A percentile compares a stretch with the other conserved stretches of the same genome.
phyloP scores from a whole-genome alignment of 1,140 invertebrate genomes.

The Calosoma granatense region DNA sequence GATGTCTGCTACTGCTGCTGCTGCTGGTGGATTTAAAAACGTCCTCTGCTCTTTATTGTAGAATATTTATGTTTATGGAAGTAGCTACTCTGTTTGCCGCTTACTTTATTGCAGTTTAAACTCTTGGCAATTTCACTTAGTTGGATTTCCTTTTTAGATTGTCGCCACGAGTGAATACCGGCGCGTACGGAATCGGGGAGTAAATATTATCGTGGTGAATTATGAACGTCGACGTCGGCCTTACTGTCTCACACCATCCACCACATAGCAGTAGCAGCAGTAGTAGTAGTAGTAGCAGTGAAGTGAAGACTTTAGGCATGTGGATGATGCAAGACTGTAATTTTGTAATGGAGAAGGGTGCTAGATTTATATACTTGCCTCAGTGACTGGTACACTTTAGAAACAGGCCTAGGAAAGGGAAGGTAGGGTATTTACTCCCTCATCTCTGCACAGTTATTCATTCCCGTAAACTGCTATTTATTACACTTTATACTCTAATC shows the following conservation, averaged over 20 bases:
- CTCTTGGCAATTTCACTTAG: slow-evolving; percentile 3
- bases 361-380: not conserved
- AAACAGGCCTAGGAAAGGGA: not conserved
- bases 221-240: not conserved
- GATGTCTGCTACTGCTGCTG: too few relatives aligned
- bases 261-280: too few relatives aligned
- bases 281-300: too few relatives aligned
- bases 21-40: not conserved
- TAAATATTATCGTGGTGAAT: not conserved
- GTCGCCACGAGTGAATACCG: not conserved
- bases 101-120: slow-evolving; percentile 1
- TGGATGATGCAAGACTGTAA: slow-evolving; percentile 1
- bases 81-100: not conserved
- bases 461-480: not conserved
- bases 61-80: not conserved
- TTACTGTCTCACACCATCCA: too few relatives aligned
- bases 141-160: not conserved
- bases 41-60: not conserved
- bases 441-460: not conserved
- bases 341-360: slow-evolving; percentile 7
- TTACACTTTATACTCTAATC: not conserved
- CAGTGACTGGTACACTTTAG: not conserved
- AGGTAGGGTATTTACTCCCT: too few relatives aligned
- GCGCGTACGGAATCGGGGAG: not conserved
- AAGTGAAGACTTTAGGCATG: not conserved